Evolutionary conservation across 2,797 vertebrate genomes (phyloP), one percentile per base, ranked within the genome.

Genomic region (Chelmon rostratus): DNA sequence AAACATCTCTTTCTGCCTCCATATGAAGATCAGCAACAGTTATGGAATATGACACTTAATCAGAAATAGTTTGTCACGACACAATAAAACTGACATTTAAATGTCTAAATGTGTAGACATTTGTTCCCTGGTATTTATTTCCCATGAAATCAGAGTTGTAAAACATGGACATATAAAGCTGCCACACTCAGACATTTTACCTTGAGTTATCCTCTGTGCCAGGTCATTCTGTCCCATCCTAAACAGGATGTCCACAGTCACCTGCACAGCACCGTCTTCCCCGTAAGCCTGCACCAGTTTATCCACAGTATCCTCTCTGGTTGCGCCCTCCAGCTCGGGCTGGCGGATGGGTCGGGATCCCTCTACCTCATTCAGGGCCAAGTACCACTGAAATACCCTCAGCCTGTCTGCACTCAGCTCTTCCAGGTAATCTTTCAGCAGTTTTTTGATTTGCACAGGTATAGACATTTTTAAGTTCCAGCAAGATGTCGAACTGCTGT

Each of bases 281-380:
- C 54, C 23, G 2, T 18, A 58, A 21, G 12, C 6, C 63, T 40
- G 12, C 23, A 67, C 46, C 33, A 72, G 44, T 23, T 12, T 37
- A 40, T 71, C 75, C 58, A 65, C 59, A 38, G 52, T 65, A 9
- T 58, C 2, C 6, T 12, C 28, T 33, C 33, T 40, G 67, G 18
- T 19, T 1, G 21, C 19, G 0, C 28, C 37, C 53, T 66, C 0
- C 23, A 72, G 44, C 68, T 58, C 13, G 5, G 23, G 21, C 15
- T 0, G 35, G 0, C 0, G 8, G 37, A 72, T 37, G 13, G 6
- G 40, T 21, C 12, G 4, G 11, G 2, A 16, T 35, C 67, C 65
- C 1, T 28, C 2, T 37, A 1, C 21, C 7, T 18, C 0, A 50
- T 21, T 11, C n/a, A 0, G 1, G 18, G 3, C 0, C 61, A 71